A percentile compares a stretch with the other conserved stretches of the same genome.
Evolutionary conservation across 2,797 vertebrate genomes (phyloP).

Genomic region (Petrocephalus sullivani): DNA sequence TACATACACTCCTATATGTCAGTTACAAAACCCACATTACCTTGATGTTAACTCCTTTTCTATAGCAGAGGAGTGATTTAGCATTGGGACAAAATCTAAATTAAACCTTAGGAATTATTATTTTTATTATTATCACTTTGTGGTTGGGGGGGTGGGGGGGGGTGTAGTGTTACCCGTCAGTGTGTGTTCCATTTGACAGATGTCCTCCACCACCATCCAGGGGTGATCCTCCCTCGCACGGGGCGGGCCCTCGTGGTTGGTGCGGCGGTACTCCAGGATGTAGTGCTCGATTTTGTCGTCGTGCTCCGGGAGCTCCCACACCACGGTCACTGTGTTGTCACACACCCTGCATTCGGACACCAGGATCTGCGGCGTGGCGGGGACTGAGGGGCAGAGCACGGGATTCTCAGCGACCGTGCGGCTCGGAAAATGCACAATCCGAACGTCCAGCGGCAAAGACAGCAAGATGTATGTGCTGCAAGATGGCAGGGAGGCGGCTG

Average conservation of each 20-base stretch:
- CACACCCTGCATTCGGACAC: conserved; percentile 79
- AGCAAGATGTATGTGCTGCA: neutral
- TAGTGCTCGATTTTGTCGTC: conserved; percentile 91
- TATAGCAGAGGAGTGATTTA: neutral
- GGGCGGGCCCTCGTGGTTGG: conserved; percentile 85
- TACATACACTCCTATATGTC: too few species aligned
- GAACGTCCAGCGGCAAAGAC: neutral
- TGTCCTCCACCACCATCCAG: conserved; percentile 94
- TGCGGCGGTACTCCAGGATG: conserved; percentile 80
- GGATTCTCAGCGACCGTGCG: neutral
- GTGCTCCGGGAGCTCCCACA: conserved; percentile 75
- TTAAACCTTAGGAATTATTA: neutral
- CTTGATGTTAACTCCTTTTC: neutral
- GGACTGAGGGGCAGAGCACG: conserved; percentile 60
- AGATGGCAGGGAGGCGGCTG: neutral
- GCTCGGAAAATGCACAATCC: neutral
- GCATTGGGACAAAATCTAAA: neutral
- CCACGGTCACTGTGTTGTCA: conserved; percentile 79
- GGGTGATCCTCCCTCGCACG: conserved; percentile 86
- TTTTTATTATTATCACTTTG: neutral
- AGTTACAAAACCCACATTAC: too few species aligned
- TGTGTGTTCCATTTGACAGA: conserved; percentile 73
- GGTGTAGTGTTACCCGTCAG: conserved; percentile 62
- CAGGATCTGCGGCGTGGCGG: conserved; percentile 82
- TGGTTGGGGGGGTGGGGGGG: neutral